Base-by-base conservation (phyloP, 2,797 vertebrate species). In the Echiichthys vipera region DNA sequence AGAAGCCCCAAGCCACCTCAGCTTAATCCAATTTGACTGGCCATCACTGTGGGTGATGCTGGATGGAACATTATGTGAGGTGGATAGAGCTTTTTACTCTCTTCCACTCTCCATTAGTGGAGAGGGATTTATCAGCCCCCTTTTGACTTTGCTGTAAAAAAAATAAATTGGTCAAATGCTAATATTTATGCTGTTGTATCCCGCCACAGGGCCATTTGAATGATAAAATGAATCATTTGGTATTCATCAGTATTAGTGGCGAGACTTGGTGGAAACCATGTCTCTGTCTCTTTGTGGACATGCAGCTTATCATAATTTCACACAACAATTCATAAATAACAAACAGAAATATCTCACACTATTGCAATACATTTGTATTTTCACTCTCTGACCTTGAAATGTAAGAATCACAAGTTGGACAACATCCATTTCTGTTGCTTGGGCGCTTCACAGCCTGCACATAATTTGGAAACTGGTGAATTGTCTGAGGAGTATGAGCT, bases 21-120 rank as follows among this genome's bases (percentile, higher is more conserved):
- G 89, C 90, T 87, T 95, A 95, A 95, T 95, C 93, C 93, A 95
- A 95, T 95, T 94, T 93, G 91, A 95, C 89, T 92, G 93, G 93
- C 93, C 93, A 94, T 94, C 92, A 93, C 92, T 94, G 91, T 91
- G 86, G 92, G 93, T 89, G 81, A 92, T 90, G 90, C 91, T 92
- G 91, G 89, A 92, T 92, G 86, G 86, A 92, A 90, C 89, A 91
- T 91, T 90, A 89, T 94, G 90, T 85, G 85, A 90, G 88, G 86
- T 89, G 91, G 89, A 92, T 90, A 66, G 91, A 92, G 89, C 89
- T 84, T 92, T 93, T 92, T 91, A 85, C 88, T 89, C 87, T 78
- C 84, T 92, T 93, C 92, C 90, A 85, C 88, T 89, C 87, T 78
- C 84, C 89, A 87, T 94, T 93, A 89, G 84, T 84, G 75, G 61